Evolutionary conservation across 1,140 invertebrate genomes (phyloP).

Genomic region (Tetragonula clypearis): DNA sequence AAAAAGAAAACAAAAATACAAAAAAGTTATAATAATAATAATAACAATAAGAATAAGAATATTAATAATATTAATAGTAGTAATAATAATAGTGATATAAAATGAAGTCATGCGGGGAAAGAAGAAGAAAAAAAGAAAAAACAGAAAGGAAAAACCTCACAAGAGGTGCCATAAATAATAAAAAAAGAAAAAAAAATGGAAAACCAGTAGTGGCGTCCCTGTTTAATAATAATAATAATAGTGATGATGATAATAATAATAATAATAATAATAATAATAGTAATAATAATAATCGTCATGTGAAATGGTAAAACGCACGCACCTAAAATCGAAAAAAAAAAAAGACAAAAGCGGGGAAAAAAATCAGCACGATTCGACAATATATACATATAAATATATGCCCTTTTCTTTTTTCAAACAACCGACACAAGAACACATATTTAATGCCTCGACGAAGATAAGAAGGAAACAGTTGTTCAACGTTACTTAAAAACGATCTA

Average conservation of each 20-base stretch:
- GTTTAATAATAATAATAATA: not conserved
- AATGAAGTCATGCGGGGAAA: slow-evolving; percentile 18
- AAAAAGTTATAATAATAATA: slow-evolving; percentile 11
- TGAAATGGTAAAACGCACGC: slow-evolving; percentile 20
- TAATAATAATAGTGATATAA: slow-evolving; percentile 17
- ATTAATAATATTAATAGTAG: not conserved
- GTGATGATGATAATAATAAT: not conserved
- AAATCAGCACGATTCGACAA: not conserved
- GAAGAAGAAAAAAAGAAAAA: not conserved
- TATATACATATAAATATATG: not conserved
- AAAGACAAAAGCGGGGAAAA: not conserved
- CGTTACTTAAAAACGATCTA: slow-evolving; percentile 27
- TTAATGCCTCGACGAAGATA: slow-evolving; percentile 33
- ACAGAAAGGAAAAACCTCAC: not conserved
- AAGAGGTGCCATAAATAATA: slow-evolving; percentile 12
- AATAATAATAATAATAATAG: not conserved
- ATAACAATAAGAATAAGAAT: not conserved
- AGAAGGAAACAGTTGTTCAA: not conserved
- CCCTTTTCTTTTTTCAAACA: not conserved
- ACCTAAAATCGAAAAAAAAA: not conserved
- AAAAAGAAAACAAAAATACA: slow-evolving; percentile 10
- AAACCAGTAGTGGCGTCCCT: slow-evolving; percentile 2
- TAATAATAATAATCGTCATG: slow-evolving; percentile 16
- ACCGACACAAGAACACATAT: slow-evolving; percentile 17
- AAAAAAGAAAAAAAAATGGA: not conserved